Evolutionary conservation across 2,113 vertebrate species (phyloP).

Genomic region (Campylorhamphus procurvoides): DNA sequence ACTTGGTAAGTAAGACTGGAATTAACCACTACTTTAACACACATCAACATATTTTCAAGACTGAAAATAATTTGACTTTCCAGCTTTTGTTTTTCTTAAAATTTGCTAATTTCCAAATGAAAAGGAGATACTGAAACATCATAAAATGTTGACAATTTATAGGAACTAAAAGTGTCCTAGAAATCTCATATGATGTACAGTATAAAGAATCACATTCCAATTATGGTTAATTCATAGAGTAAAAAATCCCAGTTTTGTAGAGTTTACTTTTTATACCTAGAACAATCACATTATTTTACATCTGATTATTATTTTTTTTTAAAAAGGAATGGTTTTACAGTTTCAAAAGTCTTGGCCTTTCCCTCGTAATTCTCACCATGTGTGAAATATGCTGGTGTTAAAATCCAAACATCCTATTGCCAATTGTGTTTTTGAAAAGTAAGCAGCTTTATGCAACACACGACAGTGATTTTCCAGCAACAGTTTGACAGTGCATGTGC

Average conservation of each 20-base stretch:
- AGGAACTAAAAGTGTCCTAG: background rate
- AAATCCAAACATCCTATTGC: background rate
- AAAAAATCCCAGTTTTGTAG: background rate
- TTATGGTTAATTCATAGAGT: background rate
- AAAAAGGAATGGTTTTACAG: background rate
- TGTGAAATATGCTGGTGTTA: background rate
- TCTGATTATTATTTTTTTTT: background rate
- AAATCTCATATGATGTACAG: background rate
- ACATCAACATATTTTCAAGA: background rate
- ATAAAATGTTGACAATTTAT: background rate
- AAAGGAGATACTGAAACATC: background rate
- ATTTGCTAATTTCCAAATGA: background rate
- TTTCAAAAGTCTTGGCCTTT: background rate
- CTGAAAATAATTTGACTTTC: background rate
- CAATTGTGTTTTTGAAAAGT: background rate
- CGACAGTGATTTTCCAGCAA: constrained; percentile 77
- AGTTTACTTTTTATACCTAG: background rate
- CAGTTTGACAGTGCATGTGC: constrained; percentile 71
- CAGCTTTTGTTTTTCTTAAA: background rate
- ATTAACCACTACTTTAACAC: background rate
- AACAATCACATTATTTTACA: background rate
- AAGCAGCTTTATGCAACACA: constrained; percentile 53
- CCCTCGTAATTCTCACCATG: background rate
- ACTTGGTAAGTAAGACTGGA: background rate
- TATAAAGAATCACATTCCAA: background rate